A percentile compares a stretch with the other conserved stretches of the same genome.
Conservation (phyloP, 2,797 vertebrate species). For the Thripadectes ignobilis region DNA sequence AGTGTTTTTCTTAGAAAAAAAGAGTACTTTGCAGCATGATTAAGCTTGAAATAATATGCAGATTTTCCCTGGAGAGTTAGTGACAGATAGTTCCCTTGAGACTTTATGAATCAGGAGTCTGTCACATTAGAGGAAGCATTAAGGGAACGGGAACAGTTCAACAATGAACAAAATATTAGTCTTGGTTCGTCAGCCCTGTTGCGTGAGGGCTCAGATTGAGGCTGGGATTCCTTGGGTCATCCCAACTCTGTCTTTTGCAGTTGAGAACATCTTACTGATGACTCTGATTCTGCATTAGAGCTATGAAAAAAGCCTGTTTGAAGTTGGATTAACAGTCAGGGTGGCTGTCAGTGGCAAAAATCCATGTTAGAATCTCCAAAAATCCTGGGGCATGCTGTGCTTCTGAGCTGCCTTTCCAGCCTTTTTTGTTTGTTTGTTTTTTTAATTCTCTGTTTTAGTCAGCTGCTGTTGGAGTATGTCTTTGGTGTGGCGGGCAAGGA, state of each 20-base stretch:
- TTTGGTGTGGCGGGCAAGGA: not conserved
- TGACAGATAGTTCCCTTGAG: not conserved
- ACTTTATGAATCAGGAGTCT: not conserved
- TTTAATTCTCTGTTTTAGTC: not conserved
- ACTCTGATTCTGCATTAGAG: not conserved
- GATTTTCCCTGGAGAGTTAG: not conserved
- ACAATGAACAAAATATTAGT: not conserved
- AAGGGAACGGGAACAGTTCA: not conserved
- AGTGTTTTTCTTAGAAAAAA: not conserved
- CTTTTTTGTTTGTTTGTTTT: not conserved
- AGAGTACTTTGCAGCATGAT: not conserved
- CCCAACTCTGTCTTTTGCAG: not conserved
- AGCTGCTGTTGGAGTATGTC: not conserved
- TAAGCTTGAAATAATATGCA: not conserved
- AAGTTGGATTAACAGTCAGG: not conserved
- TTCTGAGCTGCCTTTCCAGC: not conserved
- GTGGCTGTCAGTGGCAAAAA: not conserved
- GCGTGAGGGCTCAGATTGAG: not conserved
- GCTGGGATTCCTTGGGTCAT: not conserved
- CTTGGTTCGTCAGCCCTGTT: not conserved
- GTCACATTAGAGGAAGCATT: not conserved
- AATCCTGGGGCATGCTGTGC: not conserved
- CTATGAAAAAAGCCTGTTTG: not conserved
- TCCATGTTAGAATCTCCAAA: not conserved
- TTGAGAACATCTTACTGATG: not conserved